A percentile compares a stretch with the other conserved stretches of the same genome.
Evolutionary conservation across 2,113 vertebrate genomes (phyloP).

Genomic region (Anguilla rostrata): DNA sequence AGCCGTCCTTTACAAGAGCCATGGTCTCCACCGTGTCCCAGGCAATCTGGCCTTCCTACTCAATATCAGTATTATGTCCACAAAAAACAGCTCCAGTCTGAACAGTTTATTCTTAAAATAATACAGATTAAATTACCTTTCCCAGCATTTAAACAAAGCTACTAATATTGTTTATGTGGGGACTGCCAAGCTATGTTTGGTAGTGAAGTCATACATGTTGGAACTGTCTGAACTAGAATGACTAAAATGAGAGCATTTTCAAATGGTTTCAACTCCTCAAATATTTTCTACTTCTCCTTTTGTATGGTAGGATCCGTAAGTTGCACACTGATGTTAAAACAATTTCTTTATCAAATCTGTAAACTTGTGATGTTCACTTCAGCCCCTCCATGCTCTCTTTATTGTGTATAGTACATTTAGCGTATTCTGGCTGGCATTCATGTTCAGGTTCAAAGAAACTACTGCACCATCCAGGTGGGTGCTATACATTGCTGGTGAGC

Average conservation of each 20-base stretch:
- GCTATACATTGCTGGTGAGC: too few relatives aligned
- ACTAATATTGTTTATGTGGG: background rate
- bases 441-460: too few relatives aligned
- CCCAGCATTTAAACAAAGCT: background rate
- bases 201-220: background rate
- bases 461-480: too few relatives aligned
- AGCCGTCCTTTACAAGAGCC: background rate
- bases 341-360: background rate
- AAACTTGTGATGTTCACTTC: background rate
- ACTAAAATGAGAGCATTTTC: background rate
- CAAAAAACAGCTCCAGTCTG: background rate
- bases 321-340: background rate
- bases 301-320: background rate
- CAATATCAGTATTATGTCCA: slow-evolving; percentile 33
- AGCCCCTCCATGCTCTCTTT: background rate
- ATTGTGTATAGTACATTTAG: background rate
- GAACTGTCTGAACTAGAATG: background rate
- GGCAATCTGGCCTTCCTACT: background rate
- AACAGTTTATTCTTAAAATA: background rate
- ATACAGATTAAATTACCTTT: background rate
- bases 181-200: background rate
- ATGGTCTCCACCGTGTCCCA: background rate
- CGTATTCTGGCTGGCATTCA: too few relatives aligned
- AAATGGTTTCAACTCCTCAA: background rate
- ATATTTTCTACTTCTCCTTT: background rate